Evolutionary conservation across 2,888 invertebrate genomes (phyloP), one percentile per base, ranked within the genome.

Genomic region (Melipona bicolor): DNA sequence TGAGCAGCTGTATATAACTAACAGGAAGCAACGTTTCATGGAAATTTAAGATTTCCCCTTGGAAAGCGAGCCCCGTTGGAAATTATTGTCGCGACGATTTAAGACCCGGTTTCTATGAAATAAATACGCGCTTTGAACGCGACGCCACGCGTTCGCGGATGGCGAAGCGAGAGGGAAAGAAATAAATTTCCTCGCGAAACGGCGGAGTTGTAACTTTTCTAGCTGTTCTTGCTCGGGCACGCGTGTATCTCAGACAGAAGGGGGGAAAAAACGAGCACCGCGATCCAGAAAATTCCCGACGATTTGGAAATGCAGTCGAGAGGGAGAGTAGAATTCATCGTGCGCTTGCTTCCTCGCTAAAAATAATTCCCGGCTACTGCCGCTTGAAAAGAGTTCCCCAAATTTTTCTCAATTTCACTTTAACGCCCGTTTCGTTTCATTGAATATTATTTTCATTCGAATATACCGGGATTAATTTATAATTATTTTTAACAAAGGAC

Each of bases 21-120:
- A 24, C 2, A 21, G n/a, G 13, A 4, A 9, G 36, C 17, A 49
- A 36, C 64, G 65, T 49, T 69, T 50, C 49, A 62, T 67, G 68
- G 36, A 76, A 68, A 76, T 50, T 15, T 17, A 62, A 52, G 43
- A 62, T 68, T 54, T 54, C 79, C 61, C 62, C 52, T 24, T 27
- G 27, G 13, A 52, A 21, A 49, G 36, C 77, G 52, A 27, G 43
- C 62, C 49, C 32, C 13, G 24, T 2, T n/a, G 17, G 52, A 24
- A 80, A 24, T 70, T 50, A 80, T 56, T 24, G 52, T 56, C 24
- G 49, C 54, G 61, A 76, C 68, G 54, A 69, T 70, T 49, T n/a
- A 49, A 70, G 64, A 24, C 62, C 49, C 49, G 49, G 50, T 64
- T 56, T 50, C 77, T 49, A 24, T 15, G 69, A 50, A 56, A 77